Conservation (phyloP, 2,888 invertebrate species). For the Melanargia galathea region DNA sequence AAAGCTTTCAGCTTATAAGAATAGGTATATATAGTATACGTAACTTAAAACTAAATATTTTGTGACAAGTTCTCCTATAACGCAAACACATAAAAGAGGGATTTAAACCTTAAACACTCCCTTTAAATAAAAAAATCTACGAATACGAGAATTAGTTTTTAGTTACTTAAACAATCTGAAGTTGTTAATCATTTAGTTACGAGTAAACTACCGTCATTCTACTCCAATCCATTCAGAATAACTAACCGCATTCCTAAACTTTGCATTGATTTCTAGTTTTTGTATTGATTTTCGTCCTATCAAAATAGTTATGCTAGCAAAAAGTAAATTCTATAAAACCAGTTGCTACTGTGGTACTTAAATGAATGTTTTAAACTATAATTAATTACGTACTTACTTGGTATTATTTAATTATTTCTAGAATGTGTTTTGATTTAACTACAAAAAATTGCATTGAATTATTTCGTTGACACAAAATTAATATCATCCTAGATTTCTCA, state of each 20-base stretch:
- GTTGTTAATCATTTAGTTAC: conserved; percentile 12
- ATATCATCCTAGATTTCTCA: conserved; percentile 2
- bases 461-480: conserved; percentile 5
- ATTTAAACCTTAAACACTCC: conserved; percentile 24
- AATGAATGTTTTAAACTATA: background rate
- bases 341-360: background rate
- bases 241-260: background rate
- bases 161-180: conserved; percentile 16
- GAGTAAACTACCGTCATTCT: conserved; percentile 33
- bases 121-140: conserved; percentile 21
- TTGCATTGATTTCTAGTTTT: background rate
- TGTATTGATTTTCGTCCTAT: too few species aligned
- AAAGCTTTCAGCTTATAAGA: conserved; percentile 54
- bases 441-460: background rate
- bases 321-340: too few species aligned
- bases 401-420: background rate
- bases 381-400: background rate
- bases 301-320: too few species aligned
- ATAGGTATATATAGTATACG: too few species aligned
- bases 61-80: conserved; percentile 50
- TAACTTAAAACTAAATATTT: conserved; percentile 58
- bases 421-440: conserved; percentile 3
- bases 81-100: conserved; percentile 9
- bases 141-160: conserved; percentile 26
- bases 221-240: background rate